A percentile compares a stretch with the other conserved stretches of the same genome.
phyloP scores from a whole-genome alignment of 2,888 invertebrate genomes.

The Coenonympha arcania region DNA sequence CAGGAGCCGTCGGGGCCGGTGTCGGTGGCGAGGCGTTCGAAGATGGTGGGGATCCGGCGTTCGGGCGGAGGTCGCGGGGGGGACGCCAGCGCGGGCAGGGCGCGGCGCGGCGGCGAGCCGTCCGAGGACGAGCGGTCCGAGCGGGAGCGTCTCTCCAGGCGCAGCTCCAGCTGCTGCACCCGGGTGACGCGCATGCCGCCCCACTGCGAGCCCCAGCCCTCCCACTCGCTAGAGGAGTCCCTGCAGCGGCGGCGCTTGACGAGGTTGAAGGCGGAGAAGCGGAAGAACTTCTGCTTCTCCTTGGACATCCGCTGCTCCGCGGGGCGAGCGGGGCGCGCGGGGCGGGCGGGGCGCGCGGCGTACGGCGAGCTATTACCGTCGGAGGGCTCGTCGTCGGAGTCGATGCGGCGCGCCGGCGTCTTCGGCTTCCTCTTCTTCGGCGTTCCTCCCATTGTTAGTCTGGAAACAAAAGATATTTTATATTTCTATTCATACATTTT shows the following conservation, averaged over 20 bases:
- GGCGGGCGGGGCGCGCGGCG: constrained; percentile 29
- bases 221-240: constrained; percentile 56
- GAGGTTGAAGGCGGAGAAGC: constrained; percentile 84
- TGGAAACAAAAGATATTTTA: constrained; percentile 27
- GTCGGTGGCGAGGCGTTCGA: constrained; percentile 37
- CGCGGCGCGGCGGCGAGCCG: constrained; percentile 10
- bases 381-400: constrained; percentile 65
- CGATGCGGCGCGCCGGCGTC: constrained; percentile 43
- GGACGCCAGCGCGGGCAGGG: constrained; percentile 21
- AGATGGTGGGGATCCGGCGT: constrained; percentile 28
- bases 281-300: constrained; percentile 91
- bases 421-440: constrained; percentile 52
- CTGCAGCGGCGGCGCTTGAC: constrained; percentile 70
- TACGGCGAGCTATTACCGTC: constrained; percentile 63
- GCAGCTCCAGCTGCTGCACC: constrained; percentile 55
- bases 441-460: constrained; percentile 45
- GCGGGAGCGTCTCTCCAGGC: constrained; percentile 39
- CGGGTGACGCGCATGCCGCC: constrained; percentile 57
- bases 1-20: constrained; percentile 41
- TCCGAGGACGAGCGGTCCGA: constrained; percentile 23
- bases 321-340: constrained; percentile 50
- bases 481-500: too few species aligned
- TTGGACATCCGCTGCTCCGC: constrained; percentile 85
- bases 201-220: constrained; percentile 49
- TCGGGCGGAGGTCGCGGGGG: constrained; percentile 22